A percentile compares a stretch with the other conserved stretches of the same genome.
These are phyloP conservation scores for Rambutsinella grinnellia DNA, from an alignment of 2,888 invertebrate species.

Conservation along the genomic window DNA sequence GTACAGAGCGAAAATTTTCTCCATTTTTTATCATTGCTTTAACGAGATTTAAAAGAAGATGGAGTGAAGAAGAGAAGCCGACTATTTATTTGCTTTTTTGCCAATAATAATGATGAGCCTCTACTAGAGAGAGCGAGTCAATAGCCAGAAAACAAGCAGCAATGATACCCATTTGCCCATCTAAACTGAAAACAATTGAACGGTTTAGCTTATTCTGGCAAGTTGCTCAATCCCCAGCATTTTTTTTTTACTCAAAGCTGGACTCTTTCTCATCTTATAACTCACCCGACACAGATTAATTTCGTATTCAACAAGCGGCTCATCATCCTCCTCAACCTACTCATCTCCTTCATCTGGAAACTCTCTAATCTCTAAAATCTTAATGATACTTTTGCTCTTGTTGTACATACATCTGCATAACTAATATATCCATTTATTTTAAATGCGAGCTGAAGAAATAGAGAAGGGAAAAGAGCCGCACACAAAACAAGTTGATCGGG, in stretches of 20 bases:
- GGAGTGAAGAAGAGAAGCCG: slow-evolving; percentile 6
- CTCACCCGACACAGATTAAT: slow-evolving; percentile 11
- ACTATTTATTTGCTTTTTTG: slow-evolving; percentile 28
- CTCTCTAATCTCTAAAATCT: slow-evolving; percentile 38
- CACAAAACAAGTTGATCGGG: neutral
- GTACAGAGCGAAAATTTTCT: neutral
- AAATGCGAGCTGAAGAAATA: neutral
- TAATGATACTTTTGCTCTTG: slow-evolving; percentile 40
- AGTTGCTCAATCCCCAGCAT: neutral
- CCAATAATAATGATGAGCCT: slow-evolving; percentile 9
- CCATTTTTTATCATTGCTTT: slow-evolving; percentile 13
- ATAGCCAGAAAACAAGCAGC: neutral
- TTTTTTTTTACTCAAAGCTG: neutral
- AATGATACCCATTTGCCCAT: neutral
- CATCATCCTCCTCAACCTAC: slow-evolving; percentile 10
- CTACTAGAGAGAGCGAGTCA: too few species aligned
- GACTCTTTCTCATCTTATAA: neutral
- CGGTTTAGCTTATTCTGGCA: neutral
- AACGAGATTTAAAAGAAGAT: neutral
- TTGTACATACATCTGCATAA: slow-evolving; percentile 17
- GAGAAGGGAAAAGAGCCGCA: neutral
- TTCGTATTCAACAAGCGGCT: slow-evolving; percentile 46
- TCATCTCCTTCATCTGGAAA: slow-evolving; percentile 4
- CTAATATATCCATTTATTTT: neutral
- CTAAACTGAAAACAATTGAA: neutral